These are phyloP conservation scores for Wiebesia pumilae DNA, from an alignment of 1,140 invertebrate genomes.

Conservation along the genomic window DNA sequence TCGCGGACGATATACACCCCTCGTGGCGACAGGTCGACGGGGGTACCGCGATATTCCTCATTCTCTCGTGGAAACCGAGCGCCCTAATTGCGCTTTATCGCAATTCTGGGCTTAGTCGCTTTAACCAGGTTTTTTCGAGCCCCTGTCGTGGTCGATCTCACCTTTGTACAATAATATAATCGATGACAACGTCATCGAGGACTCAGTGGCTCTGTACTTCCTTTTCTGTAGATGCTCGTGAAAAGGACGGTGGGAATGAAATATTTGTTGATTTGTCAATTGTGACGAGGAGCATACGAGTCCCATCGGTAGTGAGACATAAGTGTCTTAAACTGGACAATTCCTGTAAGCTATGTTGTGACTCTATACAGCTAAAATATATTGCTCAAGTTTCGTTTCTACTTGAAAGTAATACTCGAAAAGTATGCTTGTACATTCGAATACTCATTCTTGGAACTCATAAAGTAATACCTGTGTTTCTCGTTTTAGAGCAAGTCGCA, in stretches of 20 bases:
- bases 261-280: background rate
- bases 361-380: no score
- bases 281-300: no score
- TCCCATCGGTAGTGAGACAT: no score
- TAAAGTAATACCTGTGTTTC: background rate
- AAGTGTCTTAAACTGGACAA: no score
- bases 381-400: no score
- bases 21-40: background rate
- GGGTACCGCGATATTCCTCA: background rate
- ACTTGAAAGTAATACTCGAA: no score
- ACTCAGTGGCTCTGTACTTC: background rate
- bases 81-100: background rate
- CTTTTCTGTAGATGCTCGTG: background rate
- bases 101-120: background rate
- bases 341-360: no score
- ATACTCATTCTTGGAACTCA: no score
- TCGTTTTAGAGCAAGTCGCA: background rate
- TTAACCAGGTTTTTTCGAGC: background rate
- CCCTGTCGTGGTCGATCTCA: background rate
- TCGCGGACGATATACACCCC: background rate
- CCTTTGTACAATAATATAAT: background rate
- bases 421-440: background rate
- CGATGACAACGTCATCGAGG: no score
- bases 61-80: background rate
- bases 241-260: background rate